Evolutionary conservation across 2,888 invertebrate genomes (phyloP), one percentile per base, ranked within the genome.

Genomic region (Ectemnius continuus): DNA sequence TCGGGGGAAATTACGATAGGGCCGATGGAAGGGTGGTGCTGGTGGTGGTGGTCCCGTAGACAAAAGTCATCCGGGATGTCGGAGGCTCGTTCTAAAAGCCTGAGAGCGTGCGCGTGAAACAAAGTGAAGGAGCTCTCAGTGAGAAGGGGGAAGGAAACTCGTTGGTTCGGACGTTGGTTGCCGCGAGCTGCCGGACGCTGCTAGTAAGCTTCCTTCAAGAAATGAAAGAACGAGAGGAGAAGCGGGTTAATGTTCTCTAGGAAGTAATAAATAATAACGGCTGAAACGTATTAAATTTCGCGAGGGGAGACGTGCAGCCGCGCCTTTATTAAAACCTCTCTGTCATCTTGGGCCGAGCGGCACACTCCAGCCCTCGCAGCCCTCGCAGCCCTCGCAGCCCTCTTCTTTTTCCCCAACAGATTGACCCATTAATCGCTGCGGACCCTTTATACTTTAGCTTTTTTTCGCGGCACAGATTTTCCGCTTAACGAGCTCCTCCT

Each of bases 1-100:
- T 80, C 58, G 76, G 36, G 78, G 83, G 77, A 80, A 84, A 83
- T 80, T 76, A 78, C 80, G 78, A 73, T 68, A 69, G 68, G 71
- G 73, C 80, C 69, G 75, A 78, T 67, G 72, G 64, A 23, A 23
- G 23, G 23, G 23, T 70, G 71, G 58, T 58, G 62, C 36, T 2
- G 28, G 28, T 28, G 28, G 28, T 5, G 28, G 28, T 11, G 36
- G 8, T 36, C 64, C 46, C 70, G 68, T 58, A 67, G 69, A 68
- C 67, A 64, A 28, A 61, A 73, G 75, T 78, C 74, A 70, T 69
- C 69, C 58, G 61, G 52, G 57, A 71, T 73, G 67, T 78, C 36
- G 8, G 36, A 11, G 8, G 1, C 36, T 36, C 36, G 5, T 36
- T 11, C 36, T 1, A 36, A 36, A 36, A 36, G 3, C 36, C 11